Evolutionary conservation across 1,140 invertebrate species (phyloP).

Genomic region (Brachionus manjavacas): DNA sequence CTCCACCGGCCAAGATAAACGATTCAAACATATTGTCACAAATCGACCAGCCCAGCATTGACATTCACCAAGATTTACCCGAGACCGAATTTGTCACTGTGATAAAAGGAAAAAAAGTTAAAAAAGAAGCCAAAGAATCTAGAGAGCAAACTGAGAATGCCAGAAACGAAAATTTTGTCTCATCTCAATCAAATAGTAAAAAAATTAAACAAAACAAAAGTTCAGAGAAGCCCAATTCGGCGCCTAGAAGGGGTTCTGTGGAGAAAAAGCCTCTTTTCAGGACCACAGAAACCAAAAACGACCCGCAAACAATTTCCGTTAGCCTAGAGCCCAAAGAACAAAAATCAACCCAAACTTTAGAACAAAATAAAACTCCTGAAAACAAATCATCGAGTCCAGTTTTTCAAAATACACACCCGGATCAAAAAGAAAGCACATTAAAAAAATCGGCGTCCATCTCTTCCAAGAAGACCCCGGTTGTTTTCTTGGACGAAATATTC

Average conservation of each 20-base stretch:
- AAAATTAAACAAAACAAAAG: neutral
- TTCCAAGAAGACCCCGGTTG: neutral
- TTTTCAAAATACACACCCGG: neutral
- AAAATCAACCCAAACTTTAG: neutral
- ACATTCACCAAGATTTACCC: neutral
- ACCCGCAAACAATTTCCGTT: neutral
- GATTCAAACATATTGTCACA: neutral
- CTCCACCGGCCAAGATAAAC: neutral
- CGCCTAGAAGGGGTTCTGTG: neutral
- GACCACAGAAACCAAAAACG: neutral
- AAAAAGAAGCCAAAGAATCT: neutral
- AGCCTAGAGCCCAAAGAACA: neutral
- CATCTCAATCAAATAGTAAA: neutral
- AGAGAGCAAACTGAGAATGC: neutral
- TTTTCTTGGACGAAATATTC: neutral
- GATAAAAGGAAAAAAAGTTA: constrained; percentile 12
- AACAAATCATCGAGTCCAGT: neutral
- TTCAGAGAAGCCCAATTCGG: neutral
- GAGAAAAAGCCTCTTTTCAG: neutral
- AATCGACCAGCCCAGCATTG: neutral
- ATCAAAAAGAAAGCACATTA: neutral
- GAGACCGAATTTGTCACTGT: constrained; percentile 6
- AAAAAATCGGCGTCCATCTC: neutral
- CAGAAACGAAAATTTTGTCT: neutral
- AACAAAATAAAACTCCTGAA: neutral